Conservation (phyloP, 2,888 invertebrate genomes). For the Hipparchia semele region DNA sequence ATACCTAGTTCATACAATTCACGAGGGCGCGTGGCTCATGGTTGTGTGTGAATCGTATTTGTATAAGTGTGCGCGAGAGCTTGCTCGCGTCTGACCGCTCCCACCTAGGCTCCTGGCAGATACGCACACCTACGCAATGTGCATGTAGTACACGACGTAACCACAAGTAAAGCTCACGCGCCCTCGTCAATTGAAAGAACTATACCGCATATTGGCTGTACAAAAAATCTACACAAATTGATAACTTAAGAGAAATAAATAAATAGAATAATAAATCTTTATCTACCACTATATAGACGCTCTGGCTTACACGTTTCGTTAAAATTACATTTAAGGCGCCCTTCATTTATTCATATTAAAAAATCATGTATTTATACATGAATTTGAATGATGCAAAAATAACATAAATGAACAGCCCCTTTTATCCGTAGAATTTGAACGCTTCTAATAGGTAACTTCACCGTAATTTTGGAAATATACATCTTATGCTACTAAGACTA, state of each 20-base stretch:
- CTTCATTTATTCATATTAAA: not conserved
- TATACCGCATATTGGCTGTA: not conserved
- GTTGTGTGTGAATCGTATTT: too few relatives aligned
- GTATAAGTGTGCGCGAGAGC: too few relatives aligned
- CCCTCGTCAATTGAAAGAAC: too few relatives aligned
- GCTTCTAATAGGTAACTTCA: constrained; percentile 74
- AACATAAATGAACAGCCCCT: constrained; percentile 4
- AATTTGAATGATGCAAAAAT: not conserved
- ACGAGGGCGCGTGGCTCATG: too few relatives aligned
- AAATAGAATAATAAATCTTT: constrained; percentile 61
- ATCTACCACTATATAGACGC: constrained; percentile 66
- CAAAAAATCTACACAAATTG: constrained; percentile 13
- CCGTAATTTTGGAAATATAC: constrained; percentile 63
- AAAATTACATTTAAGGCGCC: constrained; percentile 32
- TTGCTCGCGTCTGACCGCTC: too few relatives aligned
- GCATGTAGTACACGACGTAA: too few relatives aligned
- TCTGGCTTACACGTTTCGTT: constrained; percentile 51
- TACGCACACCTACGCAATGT: too few relatives aligned
- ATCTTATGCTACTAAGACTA: constrained; percentile 35
- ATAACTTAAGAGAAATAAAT: constrained; percentile 49
- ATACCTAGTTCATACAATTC: too few relatives aligned
- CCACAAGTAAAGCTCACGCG: too few relatives aligned
- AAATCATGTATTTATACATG: not conserved
- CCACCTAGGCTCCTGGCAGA: too few relatives aligned
- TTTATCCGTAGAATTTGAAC: constrained; percentile 35